Percentiles rank a stretch among this genome's conserved stretches.
Conservation (phyloP, 2,113 vertebrate genomes). For the Sphaerodactylus townsendi region DNA sequence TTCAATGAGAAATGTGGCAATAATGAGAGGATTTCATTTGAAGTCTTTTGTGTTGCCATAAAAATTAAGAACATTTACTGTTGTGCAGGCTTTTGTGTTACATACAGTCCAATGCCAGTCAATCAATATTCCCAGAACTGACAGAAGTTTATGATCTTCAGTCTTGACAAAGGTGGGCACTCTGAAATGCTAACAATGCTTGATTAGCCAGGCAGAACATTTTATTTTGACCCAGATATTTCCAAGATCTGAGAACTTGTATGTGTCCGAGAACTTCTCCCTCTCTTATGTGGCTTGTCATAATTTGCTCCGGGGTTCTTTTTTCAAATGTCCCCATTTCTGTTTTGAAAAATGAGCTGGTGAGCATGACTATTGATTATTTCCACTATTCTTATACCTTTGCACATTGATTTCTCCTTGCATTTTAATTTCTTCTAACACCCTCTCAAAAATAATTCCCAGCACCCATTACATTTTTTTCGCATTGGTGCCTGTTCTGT, state of each 20-base stretch:
- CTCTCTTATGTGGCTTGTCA: conserved; percentile 17
- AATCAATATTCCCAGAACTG: conserved; percentile 16
- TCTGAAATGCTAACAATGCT: conserved; percentile 39
- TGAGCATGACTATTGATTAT: conserved; percentile 14
- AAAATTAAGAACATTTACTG: conserved; percentile 65
- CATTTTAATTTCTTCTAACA: conserved; percentile 53
- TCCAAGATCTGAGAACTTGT: conserved; percentile 20
- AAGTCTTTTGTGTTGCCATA: conserved; percentile 57
- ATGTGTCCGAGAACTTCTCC: background rate
- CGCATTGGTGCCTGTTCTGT: conserved; percentile 36
- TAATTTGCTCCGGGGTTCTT: background rate
- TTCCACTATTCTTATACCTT: background rate
- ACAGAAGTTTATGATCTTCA: conserved; percentile 29
- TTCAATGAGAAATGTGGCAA: conserved; percentile 64
- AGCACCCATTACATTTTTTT: conserved; percentile 33
- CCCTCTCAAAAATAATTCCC: conserved; percentile 30
- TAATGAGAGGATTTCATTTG: conserved; percentile 64
- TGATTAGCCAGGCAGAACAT: conserved; percentile 17
- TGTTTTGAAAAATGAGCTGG: background rate
- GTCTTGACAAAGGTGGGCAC: background rate
- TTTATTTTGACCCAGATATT: background rate
- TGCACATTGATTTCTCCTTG: conserved; percentile 22
- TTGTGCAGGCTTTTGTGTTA: conserved; percentile 55
- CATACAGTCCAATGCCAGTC: no score
- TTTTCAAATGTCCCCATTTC: background rate